Conservation (phyloP, 2,113 vertebrate species). For the Telmatochromis sp. region DNA sequence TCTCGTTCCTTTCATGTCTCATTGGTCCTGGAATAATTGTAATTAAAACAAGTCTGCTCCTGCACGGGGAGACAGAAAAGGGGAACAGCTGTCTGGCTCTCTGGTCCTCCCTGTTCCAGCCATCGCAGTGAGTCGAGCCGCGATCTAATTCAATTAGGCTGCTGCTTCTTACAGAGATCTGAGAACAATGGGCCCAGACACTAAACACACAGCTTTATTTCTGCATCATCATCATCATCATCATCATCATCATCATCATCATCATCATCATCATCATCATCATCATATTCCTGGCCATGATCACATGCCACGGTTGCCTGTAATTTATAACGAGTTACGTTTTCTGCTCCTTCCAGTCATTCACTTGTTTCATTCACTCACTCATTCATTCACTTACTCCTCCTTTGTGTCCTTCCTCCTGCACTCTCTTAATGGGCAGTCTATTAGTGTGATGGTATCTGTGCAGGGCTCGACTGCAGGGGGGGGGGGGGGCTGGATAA, state of each 20-base stretch:
- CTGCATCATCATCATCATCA: neutral
- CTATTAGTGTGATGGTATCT: slow-evolving; percentile 28
- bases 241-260: neutral
- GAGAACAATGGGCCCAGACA: slow-evolving; percentile 20
- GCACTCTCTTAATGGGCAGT: neutral
- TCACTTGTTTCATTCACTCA: slow-evolving; percentile 6
- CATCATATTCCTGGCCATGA: neutral
- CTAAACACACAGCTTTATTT: slow-evolving; percentile 1
- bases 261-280: neutral
- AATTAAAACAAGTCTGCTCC: slow-evolving; percentile 28
- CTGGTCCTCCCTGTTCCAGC: neutral
- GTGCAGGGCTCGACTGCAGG: neutral
- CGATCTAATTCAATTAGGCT: slow-evolving; percentile 39
- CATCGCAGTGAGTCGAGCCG: slow-evolving; percentile 34
- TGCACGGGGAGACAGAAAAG: neutral
- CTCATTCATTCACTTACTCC: neutral
- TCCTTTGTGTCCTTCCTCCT: neutral
- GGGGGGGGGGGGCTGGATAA: neutral
- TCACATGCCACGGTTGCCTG: neutral
- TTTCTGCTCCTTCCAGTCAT: neutral
- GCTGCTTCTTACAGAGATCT: slow-evolving; percentile 2
- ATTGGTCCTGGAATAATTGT: neutral
- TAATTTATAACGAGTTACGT: neutral
- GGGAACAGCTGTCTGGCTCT: slow-evolving; percentile 36
- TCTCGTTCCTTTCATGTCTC: neutral